Conservation (phyloP, 2,888 invertebrate genomes). For the Drosophila anomelani region DNA sequence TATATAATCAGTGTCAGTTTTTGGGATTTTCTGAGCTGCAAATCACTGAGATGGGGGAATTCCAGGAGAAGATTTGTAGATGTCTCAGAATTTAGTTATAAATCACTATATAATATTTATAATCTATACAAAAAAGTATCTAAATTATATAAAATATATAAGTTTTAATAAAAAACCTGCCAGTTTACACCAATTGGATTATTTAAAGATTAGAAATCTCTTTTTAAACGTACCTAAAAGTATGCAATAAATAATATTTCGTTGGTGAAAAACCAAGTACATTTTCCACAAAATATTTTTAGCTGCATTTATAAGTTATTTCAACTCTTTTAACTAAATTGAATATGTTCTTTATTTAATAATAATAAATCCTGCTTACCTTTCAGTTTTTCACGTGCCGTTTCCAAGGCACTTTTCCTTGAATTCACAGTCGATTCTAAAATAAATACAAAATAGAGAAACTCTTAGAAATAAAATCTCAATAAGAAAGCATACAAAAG, state of each 20-base stretch:
- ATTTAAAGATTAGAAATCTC: neutral
- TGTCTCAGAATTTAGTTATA: too few relatives aligned
- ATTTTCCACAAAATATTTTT: neutral
- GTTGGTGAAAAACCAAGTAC: neutral
- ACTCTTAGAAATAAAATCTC: constrained; percentile 11
- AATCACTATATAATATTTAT: neutral
- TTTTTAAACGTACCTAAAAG: neutral
- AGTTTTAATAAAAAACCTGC: too few relatives aligned
- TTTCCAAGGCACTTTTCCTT: constrained; percentile 76
- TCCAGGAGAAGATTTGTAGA: neutral
- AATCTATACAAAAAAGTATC: neutral
- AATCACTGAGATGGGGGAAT: neutral
- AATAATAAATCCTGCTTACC: constrained; percentile 59
- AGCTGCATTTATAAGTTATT: neutral
- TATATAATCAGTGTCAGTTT: constrained; percentile 7
- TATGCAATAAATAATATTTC: neutral
- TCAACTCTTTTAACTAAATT: neutral
- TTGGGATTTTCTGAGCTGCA: neutral
- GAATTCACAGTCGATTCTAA: constrained; percentile 80
- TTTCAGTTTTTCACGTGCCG: constrained; percentile 75
- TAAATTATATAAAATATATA: neutral
- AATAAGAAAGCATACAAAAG: neutral
- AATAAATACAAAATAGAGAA: constrained; percentile 33
- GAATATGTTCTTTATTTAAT: neutral
- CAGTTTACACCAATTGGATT: neutral